Evolutionary conservation across 30 jellyfish, hydroid and myxozoan species (phyloP).

Genomic region (Hydractinia symbiolongicarpus): DNA sequence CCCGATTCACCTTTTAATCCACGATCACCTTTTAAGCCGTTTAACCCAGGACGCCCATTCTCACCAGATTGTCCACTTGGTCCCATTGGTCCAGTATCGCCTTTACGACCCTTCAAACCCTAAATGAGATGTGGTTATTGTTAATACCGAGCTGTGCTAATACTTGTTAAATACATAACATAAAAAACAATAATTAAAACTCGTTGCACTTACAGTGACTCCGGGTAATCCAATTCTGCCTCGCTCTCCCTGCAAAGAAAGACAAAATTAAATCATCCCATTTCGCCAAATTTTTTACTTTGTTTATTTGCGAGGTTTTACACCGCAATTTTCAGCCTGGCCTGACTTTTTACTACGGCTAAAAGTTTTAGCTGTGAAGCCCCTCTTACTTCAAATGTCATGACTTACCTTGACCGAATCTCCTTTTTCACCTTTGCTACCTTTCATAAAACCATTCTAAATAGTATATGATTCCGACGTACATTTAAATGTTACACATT

Average conservation of each 20-base stretch:
- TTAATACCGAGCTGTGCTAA: neutral
- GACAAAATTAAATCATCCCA: no score
- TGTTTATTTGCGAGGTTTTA: no score
- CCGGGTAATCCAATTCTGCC: slow-evolving; percentile 14
- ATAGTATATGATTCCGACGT: no score
- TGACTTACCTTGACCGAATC: neutral
- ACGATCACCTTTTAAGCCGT: slow-evolving; percentile 7
- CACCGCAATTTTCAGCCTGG: no score
- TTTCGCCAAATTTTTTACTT: no score
- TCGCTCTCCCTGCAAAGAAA: slow-evolving; percentile 5
- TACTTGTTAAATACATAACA: neutral
- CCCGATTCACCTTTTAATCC: neutral
- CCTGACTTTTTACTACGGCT: no score
- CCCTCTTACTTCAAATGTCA: no score
- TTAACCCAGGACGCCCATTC: slow-evolving; percentile 4
- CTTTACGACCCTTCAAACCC: slow-evolving; percentile 8
- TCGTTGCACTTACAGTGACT: neutral
- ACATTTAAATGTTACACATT: no score
- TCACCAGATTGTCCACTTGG: slow-evolving; percentile 17
- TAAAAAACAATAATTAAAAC: neutral
- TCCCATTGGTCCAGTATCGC: neutral
- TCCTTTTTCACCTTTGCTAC: slow-evolving; percentile 18
- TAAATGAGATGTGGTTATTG: neutral
- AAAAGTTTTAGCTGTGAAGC: no score
- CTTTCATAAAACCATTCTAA: neutral